Base-by-base conservation (phyloP, 2,888 invertebrate species). In the Leptinotarsa tumamoca region DNA sequence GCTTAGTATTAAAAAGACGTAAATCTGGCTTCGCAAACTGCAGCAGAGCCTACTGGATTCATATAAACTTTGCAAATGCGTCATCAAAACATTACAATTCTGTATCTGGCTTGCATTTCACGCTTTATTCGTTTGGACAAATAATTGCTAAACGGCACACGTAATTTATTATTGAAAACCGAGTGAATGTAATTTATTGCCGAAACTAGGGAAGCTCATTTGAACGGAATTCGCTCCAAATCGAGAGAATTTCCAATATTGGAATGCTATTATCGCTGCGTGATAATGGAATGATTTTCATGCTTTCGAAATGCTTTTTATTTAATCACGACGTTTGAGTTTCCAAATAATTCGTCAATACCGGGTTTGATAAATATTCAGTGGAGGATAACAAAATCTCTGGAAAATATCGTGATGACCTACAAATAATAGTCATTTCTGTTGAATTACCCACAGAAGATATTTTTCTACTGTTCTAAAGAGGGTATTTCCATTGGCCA, bases 131-230 rank as follows among this genome's bases (percentile, higher is more conserved):
- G 18, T 56, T 18, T 18, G 56, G 14, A 14, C 58, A 58, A 58
- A 27, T 58, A 14, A 58, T 58, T 58, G 23, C 1, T 4, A 1
- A 14, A 43, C 33, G n/a, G 63, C n/a, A 63, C 5, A 27, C 7
- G 63, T 63, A 5, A 63, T 63, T 63, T 63, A 63, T 63, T 43
- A 43, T 63, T n/a, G 63, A 63, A 0, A 63, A 43, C 43, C 33
- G 63, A 13, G n/a, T 43, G n/a, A 33, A n/a, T 63, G 13, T 3
- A 23, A 58, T 58, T 3, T 58, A 43, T 43, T 43, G 43, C 43
- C 10, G 10, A 43, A 23, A 23, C 15, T 21, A 3, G 58, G 15
- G 4, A 2, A 21, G 21, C 23, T 14, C 23, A 58, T 58, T 23
- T 23, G 18, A 21, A 23, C 4, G 14, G 2, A 21, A 21, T 58